These are phyloP conservation scores for Rhyacophila evoluta DNA, from an alignment of 2,888 invertebrate species.

Conservation along the genomic window DNA sequence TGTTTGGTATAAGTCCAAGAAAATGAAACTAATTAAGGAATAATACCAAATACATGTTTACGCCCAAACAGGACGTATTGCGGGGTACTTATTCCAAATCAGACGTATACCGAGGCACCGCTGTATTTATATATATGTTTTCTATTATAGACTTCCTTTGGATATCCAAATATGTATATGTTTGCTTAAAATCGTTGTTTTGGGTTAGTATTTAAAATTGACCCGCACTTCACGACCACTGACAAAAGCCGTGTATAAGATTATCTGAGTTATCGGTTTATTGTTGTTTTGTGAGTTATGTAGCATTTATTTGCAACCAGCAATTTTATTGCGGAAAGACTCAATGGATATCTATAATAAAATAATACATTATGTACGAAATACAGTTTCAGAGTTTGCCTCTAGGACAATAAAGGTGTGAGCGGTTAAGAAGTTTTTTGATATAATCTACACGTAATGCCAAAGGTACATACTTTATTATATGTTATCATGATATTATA, in stretches of 20 bases:
- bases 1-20: too few species aligned
- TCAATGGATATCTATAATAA: not conserved
- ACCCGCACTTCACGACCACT: not conserved
- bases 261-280: conserved; percentile 17
- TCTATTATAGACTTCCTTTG: too few species aligned
- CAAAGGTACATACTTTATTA: not conserved
- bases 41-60: too few species aligned
- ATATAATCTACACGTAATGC: not conserved
- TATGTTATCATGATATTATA: not conserved
- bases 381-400: conserved; percentile 15
- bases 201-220: not conserved
- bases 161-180: too few species aligned
- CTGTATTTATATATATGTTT: too few species aligned
- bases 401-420: conserved; percentile 10
- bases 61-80: too few species aligned
- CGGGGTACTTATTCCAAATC: too few species aligned
- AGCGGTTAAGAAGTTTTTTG: not conserved
- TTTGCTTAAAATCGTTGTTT: not conserved
- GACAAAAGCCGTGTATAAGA: not conserved
- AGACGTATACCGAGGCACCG: too few species aligned
- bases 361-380: not conserved
- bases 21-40: too few species aligned
- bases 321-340: conserved; percentile 19
- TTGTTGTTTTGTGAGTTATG: conserved; percentile 18
- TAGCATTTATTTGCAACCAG: conserved; percentile 14